A percentile compares a stretch with the other conserved stretches of the same genome.
Conservation (phyloP, 2,113 vertebrate genomes). For the Tychaedon coryphoeus region DNA sequence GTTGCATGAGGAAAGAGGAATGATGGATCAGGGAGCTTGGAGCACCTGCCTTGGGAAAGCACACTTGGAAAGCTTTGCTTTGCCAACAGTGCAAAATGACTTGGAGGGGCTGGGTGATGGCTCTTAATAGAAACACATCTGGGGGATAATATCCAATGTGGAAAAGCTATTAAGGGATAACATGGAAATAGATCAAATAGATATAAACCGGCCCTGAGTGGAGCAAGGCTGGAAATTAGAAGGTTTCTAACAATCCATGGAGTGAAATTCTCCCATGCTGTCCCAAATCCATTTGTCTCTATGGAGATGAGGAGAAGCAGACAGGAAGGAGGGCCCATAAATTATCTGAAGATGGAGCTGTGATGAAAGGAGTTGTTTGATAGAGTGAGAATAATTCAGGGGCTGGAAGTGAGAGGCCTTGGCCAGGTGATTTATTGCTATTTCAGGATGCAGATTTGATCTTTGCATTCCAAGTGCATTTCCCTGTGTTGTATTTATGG, state of each 20-base stretch:
- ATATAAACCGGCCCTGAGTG: slow-evolving; percentile 1
- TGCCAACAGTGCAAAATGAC: background rate
- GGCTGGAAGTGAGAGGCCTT: slow-evolving; percentile 43
- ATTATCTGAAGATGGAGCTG: slow-evolving; percentile 32
- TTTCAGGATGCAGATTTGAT: slow-evolving; percentile 18
- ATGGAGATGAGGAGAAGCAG: slow-evolving; percentile 17
- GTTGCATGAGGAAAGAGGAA: background rate
- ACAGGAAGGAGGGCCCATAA: slow-evolving; percentile 19
- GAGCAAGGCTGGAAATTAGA: slow-evolving; percentile 7
- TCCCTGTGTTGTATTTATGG: background rate
- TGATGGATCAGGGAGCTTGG: background rate
- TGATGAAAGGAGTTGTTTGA: slow-evolving; percentile 47
- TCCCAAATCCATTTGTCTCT: slow-evolving; percentile 37
- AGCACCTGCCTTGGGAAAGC: background rate
- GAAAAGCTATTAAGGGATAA: slow-evolving; percentile 32
- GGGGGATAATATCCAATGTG: slow-evolving; percentile 7
- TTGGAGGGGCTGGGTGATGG: background rate
- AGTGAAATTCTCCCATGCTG: background rate
- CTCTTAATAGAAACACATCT: slow-evolving; percentile 21
- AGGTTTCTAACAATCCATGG: background rate
- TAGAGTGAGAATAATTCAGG: slow-evolving; percentile 10
- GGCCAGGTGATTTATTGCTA: slow-evolving; percentile 33
- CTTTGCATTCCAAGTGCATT: background rate
- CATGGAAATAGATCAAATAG: slow-evolving; percentile 45
- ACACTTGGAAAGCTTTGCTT: slow-evolving; percentile 13